phyloP scores from a whole-genome alignment of 2,888 invertebrate species.

The Hydroisotoma schaefferi region DNA sequence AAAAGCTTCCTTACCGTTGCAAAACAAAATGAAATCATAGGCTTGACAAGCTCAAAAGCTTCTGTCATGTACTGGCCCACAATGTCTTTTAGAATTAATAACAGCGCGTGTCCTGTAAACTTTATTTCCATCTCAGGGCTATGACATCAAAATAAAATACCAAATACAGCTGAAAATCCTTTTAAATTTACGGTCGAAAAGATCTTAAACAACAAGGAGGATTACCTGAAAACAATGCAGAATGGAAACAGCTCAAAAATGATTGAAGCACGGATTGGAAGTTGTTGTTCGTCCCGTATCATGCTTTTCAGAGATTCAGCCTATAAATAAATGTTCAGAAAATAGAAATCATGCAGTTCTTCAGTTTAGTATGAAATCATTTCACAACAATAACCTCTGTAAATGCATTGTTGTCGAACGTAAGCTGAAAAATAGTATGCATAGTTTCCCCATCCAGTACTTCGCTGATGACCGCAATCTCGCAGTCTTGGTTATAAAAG shows the following conservation, averaged over 20 bases:
- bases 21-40: constrained; percentile 90
- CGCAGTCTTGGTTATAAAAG: constrained; percentile 92
- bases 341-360: not conserved
- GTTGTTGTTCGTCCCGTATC: constrained; percentile 81
- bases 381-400: constrained; percentile 58
- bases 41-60: constrained; percentile 86
- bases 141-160: constrained; percentile 2
- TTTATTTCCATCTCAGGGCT: constrained; percentile 83
- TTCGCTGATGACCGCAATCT: constrained; percentile 82
- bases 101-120: constrained; percentile 83
- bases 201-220: not conserved
- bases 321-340: constrained; percentile 24
- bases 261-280: constrained; percentile 82
- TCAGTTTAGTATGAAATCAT: not conserved
- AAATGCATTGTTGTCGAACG: constrained; percentile 90
- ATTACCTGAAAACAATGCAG: constrained; percentile 90
- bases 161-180: not conserved
- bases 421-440: constrained; percentile 88
- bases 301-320: constrained; percentile 60
- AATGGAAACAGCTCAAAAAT: constrained; percentile 97
- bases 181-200: not conserved
- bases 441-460: constrained; percentile 84
- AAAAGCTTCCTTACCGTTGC: constrained; percentile 65
- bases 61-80: constrained; percentile 86
- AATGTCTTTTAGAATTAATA: constrained; percentile 82